Conservation (phyloP, 2,888 invertebrate species). For the Ophioninae sp. region DNA sequence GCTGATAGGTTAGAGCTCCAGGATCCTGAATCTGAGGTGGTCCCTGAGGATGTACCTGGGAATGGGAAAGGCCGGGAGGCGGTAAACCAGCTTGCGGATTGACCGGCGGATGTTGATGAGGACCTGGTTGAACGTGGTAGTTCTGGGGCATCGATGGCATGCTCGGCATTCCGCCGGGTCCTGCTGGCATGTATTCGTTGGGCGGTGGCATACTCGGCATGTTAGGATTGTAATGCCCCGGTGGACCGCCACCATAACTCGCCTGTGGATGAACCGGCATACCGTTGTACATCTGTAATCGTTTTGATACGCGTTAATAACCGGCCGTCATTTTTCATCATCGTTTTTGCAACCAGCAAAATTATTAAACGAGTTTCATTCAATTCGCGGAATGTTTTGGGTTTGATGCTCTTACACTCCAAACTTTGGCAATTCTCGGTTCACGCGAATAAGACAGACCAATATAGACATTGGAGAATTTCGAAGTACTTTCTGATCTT, state of each 20-base stretch:
- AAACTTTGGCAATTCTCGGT: too few relatives aligned
- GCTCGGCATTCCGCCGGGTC: constrained; percentile 70
- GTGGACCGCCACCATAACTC: constrained; percentile 69
- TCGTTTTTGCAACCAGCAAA: not conserved
- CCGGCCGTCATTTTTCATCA: not conserved
- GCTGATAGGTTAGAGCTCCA: constrained; percentile 67
- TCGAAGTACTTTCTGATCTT: too few relatives aligned
- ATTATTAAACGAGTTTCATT: not conserved
- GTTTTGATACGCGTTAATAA: constrained; percentile 1
- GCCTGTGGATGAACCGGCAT: constrained; percentile 74
- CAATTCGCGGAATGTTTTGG: too few relatives aligned
- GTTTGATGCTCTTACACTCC: too few relatives aligned
- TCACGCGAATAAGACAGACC: too few relatives aligned
- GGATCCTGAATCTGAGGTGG: constrained; percentile 53
- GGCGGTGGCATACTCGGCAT: constrained; percentile 69
- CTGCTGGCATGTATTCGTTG: constrained; percentile 72
- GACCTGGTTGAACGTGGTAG: constrained; percentile 74
- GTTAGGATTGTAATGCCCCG: constrained; percentile 72
- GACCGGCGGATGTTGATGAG: constrained; percentile 72
- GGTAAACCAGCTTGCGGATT: constrained; percentile 58
- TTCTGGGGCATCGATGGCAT: constrained; percentile 75
- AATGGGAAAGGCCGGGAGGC: constrained; percentile 39
- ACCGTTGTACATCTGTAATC: constrained; percentile 75
- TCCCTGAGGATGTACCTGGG: constrained; percentile 49
- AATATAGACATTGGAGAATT: too few relatives aligned